Base-by-base conservation (phyloP, 2,797 vertebrate genomes). In the Trachurus trachurus region DNA sequence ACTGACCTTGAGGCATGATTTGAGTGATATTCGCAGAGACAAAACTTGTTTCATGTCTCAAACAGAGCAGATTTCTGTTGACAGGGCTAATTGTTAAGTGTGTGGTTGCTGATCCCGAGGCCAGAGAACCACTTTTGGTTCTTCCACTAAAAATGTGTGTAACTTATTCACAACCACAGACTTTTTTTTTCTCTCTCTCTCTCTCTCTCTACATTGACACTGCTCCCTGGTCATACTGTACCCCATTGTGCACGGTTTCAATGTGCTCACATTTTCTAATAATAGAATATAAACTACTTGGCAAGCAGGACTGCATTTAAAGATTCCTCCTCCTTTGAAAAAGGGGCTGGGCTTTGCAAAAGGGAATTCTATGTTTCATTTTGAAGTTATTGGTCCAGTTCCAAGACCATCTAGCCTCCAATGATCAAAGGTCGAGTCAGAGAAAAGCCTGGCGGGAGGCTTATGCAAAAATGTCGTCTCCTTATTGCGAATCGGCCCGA, bases 341-440 rank as follows among this genome's bases (percentile, higher is more conserved):
- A 88, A 80, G 84, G 85, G 90, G 84, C 77, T 75, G 84, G 83
- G 71, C 87, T 89, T 75, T 76, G 84, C 74, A 83, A 85, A 89
- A 90, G 88, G 84, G 90, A 93, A 92, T 94, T 94, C 91, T 89
- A 92, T 90, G 92, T 93, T 95, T 95, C 92, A 91, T 95, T 95
- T 94, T 87, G 93, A 92, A 93, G 92, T 93, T 94, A 89, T 93
- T 95, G 95, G 93, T 94, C 86, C 92, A 90, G 87, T 94, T 95
- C 93, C 94, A 94, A 94, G 86, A 86, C 81, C 89, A 89, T 95
- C 86, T 66, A 83, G 89, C 93, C 92, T 95, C 87, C 92, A 93
- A 72, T 92, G 94, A 96, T 96, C 95, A 96, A 95, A 95, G 94
- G 93, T 94, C 71, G 90, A 86, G 85, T 86, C 83, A 86, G 87